phyloP scores from a whole-genome alignment of 23 tunicate genomes.

The Styela plicata region DNA sequence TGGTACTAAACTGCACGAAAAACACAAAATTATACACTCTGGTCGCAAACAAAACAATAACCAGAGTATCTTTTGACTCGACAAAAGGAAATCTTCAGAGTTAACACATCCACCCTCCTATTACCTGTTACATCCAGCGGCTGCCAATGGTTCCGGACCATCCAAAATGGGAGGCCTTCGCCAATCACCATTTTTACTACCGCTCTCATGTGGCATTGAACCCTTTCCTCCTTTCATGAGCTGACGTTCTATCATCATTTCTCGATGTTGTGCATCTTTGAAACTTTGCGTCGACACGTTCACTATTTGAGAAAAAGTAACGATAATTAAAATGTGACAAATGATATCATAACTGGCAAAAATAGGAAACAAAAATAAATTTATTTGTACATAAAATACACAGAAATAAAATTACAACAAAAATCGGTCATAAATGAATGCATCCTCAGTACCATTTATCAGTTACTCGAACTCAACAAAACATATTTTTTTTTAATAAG shows the following conservation, averaged over 20 bases:
- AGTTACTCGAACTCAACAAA: too few species aligned
- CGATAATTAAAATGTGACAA: not conserved
- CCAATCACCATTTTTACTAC: slow-evolving; percentile 57
- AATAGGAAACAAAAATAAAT: not conserved
- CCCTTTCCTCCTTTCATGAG: slow-evolving; percentile 45
- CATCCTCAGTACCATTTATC: too few species aligned
- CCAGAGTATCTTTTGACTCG: too few species aligned
- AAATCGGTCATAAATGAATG: too few species aligned
- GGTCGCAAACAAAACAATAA: too few species aligned
- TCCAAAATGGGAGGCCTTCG: slow-evolving; percentile 49
- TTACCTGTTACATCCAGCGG: slow-evolving; percentile 67
- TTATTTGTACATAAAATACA: not conserved
- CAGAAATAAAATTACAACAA: too few species aligned
- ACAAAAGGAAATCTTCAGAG: too few species aligned
- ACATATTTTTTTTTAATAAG: too few species aligned
- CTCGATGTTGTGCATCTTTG: slow-evolving; percentile 85
- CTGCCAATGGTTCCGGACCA: slow-evolving; percentile 36
- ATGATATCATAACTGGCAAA: not conserved
- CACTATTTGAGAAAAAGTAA: slow-evolving; percentile 29
- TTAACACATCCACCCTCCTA: too few species aligned
- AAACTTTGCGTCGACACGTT: slow-evolving; percentile 87
- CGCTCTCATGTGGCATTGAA: slow-evolving; percentile 1
- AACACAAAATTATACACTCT: too few species aligned
- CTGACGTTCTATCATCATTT: slow-evolving; percentile 59
- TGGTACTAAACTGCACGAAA: too few species aligned